These are phyloP conservation scores for Neoitamus cyanurus DNA, from an alignment of 2,888 invertebrate species.

Conservation along the genomic window DNA sequence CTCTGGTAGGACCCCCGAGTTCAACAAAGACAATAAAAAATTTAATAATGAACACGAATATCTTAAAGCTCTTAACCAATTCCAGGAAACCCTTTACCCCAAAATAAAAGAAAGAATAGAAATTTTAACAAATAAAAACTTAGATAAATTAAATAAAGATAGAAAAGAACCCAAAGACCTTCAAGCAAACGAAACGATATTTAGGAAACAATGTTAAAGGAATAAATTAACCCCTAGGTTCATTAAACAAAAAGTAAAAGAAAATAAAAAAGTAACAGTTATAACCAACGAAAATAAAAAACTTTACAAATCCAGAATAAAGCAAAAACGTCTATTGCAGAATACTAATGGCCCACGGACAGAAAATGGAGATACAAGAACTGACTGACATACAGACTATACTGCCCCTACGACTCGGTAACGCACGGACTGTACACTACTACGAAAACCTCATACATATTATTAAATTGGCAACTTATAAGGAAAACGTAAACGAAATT, in stretches of 20 bases:
- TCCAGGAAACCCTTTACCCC: not conserved
- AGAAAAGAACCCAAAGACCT: too few relatives aligned
- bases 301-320: not conserved
- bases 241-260: conserved; percentile 24
- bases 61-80: conserved; percentile 12
- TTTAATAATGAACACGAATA: conserved; percentile 23
- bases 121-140: too few relatives aligned
- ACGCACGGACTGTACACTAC: not conserved
- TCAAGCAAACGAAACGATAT: not conserved
- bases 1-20: not conserved
- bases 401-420: not conserved
- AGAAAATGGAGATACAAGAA: not conserved
- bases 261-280: not conserved
- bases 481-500: conserved; percentile 8
- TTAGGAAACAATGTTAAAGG: conserved; percentile 40
- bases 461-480: conserved; percentile 9
- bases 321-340: not conserved
- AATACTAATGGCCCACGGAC: not conserved
- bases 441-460: conserved; percentile 20
- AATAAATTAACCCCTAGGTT: conserved; percentile 26
- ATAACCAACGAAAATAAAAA: not conserved
- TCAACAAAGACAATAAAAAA: not conserved
- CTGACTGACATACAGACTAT: not conserved
- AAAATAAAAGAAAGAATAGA: too few relatives aligned
- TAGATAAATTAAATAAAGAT: too few relatives aligned